A percentile compares a stretch with the other conserved stretches of the same genome.
phyloP scores from a whole-genome alignment of 2,888 invertebrate species.

The Syrphus vitripennis region DNA sequence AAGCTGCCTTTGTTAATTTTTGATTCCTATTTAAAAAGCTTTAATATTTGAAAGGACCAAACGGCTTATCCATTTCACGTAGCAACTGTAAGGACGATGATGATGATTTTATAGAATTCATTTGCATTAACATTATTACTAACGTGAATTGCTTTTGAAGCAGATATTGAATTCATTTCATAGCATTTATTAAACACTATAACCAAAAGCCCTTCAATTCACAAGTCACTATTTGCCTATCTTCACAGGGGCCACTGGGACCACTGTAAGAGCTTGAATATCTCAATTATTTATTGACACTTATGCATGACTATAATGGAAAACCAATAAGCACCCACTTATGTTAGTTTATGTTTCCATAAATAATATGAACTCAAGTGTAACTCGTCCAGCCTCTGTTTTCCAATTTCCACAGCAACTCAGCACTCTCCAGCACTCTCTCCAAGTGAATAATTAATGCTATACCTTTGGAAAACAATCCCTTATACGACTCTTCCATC shows the following conservation, averaged over 20 bases:
- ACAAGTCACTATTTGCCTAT: not conserved
- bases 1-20: too few species aligned
- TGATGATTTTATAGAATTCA: too few species aligned
- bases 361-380: constrained; percentile 65
- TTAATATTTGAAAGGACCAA: too few species aligned
- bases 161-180: not conserved
- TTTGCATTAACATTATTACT: too few species aligned
- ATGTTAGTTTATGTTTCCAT: constrained; percentile 65
- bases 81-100: too few species aligned
- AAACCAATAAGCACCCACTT: constrained; percentile 69
- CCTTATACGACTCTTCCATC: not conserved
- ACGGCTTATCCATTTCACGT: too few species aligned
- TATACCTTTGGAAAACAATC: constrained; percentile 12
- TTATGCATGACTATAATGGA: constrained; percentile 62
- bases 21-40: too few species aligned
- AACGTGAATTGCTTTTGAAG: not conserved
- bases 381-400: constrained; percentile 1
- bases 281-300: constrained; percentile 64
- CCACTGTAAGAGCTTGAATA: not conserved
- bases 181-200: not conserved
- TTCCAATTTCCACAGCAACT: not conserved
- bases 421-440: too few species aligned
- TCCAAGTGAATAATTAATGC: constrained; percentile 66
- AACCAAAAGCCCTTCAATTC: not conserved
- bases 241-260: not conserved